phyloP scores from a whole-genome alignment of 2,888 invertebrate species.

The Slavum lentiscoides region DNA sequence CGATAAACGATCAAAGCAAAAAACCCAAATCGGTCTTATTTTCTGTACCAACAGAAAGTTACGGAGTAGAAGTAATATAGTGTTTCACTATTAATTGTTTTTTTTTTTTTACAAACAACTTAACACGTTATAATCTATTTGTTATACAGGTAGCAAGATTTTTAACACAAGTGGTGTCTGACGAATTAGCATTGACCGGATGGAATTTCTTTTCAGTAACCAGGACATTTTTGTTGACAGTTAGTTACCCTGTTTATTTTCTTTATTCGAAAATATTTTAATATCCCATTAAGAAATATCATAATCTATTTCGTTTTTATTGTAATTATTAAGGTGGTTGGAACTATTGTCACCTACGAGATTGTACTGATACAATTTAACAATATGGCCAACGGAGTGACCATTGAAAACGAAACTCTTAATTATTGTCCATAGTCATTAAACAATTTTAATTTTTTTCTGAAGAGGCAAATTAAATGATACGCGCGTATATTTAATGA shows the following conservation, averaged over 20 bases:
- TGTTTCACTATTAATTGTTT: too few relatives aligned
- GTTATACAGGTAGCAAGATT: conserved; percentile 56
- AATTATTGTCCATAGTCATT: conserved; percentile 57
- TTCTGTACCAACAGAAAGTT: conserved; percentile 68
- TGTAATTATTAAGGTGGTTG: conserved; percentile 63
- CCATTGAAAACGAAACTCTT: conserved; percentile 8
- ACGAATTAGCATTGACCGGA: conserved; percentile 58
- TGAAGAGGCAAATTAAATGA: background rate
- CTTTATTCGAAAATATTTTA: background rate
- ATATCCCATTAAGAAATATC: background rate
- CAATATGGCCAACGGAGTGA: conserved; percentile 57
- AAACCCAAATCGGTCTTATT: conserved; percentile 67
- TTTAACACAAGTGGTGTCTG: conserved; percentile 57
- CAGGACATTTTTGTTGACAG: conserved; percentile 58
- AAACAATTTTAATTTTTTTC: too few relatives aligned
- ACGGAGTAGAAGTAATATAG: conserved; percentile 65
- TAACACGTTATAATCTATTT: background rate
- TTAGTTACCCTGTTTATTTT: conserved; percentile 38
- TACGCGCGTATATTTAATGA: too few relatives aligned
- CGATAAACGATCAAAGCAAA: conserved; percentile 65
- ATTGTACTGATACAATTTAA: conserved; percentile 66
- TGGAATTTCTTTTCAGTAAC: conserved; percentile 58
- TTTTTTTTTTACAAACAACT: too few relatives aligned
- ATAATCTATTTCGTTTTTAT: background rate
- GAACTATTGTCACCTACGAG: conserved; percentile 69